phyloP scores from a whole-genome alignment of 2,888 invertebrate species.

The Chirona hameri region DNA sequence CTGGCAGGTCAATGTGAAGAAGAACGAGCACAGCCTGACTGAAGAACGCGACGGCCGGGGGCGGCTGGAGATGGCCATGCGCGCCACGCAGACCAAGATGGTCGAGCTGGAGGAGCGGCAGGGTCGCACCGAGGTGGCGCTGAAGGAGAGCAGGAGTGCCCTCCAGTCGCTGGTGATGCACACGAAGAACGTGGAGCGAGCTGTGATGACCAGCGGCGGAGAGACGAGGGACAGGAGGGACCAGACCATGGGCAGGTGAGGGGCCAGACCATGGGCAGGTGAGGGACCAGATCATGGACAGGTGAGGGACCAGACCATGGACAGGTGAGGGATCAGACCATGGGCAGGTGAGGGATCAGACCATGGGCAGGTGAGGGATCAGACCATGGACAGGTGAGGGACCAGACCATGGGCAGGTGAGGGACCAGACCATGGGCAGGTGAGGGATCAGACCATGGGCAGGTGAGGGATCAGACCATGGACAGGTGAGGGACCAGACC shows the following conservation, averaged over 20 bases:
- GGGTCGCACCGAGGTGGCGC: conserved; percentile 35
- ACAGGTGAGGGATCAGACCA: not conserved
- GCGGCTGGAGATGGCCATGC: conserved; percentile 37
- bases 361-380: not conserved
- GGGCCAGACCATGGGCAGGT: too few relatives aligned
- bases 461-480: not conserved
- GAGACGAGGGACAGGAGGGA: not conserved
- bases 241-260: not conserved
- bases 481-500: not conserved
- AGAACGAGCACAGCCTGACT: conserved; percentile 37
- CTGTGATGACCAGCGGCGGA: conserved; percentile 33
- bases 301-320: not conserved
- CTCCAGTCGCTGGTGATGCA: conserved; percentile 31
- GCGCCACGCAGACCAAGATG: conserved; percentile 35
- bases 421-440: not conserved
- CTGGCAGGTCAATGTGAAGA: conserved; percentile 39
- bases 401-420: not conserved
- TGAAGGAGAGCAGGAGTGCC: conserved; percentile 33
- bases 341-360: not conserved
- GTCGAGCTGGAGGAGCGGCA: conserved; percentile 39
- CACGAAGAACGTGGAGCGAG: conserved; percentile 36
- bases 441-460: not conserved
- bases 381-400: not conserved
- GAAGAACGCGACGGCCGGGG: conserved; percentile 38
- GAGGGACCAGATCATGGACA: not conserved